Conservation (phyloP, 2,797 vertebrate genomes). For the Phyllotis vaccarum region DNA sequence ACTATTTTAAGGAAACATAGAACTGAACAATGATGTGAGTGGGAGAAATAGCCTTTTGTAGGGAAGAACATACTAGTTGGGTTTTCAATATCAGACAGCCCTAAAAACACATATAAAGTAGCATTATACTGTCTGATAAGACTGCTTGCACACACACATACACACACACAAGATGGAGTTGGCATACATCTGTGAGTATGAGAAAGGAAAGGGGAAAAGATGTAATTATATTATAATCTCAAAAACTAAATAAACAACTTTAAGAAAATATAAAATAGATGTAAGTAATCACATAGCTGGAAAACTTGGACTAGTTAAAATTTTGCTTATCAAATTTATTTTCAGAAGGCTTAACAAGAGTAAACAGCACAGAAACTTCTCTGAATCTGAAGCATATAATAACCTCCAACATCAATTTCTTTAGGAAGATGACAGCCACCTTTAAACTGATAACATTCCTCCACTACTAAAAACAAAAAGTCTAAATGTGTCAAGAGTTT, state of each 20-base stretch:
- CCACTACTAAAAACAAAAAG: conserved; percentile 52
- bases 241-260: not conserved
- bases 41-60: not conserved
- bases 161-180: no score
- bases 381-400: conserved; percentile 4
- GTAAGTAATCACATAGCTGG: not conserved
- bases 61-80: not conserved
- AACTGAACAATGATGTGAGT: not conserved
- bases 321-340: conserved; percentile 18
- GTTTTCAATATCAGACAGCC: not conserved
- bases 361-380: not conserved
- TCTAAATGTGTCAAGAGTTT: not conserved
- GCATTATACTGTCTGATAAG: not conserved
- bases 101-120: not conserved
- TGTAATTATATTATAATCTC: not conserved
- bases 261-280: not conserved
- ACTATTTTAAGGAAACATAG: not conserved
- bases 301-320: not conserved
- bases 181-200: no score
- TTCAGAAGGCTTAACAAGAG: not conserved
- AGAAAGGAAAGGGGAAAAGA: not conserved
- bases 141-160: not conserved
- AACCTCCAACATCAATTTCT: conserved; percentile 18
- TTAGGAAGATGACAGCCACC: conserved; percentile 43
- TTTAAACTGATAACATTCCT: conserved; percentile 6